These are phyloP conservation scores for Crocidura indochinensis DNA, from an alignment of 2,797 vertebrate species.

Conservation along the genomic window DNA sequence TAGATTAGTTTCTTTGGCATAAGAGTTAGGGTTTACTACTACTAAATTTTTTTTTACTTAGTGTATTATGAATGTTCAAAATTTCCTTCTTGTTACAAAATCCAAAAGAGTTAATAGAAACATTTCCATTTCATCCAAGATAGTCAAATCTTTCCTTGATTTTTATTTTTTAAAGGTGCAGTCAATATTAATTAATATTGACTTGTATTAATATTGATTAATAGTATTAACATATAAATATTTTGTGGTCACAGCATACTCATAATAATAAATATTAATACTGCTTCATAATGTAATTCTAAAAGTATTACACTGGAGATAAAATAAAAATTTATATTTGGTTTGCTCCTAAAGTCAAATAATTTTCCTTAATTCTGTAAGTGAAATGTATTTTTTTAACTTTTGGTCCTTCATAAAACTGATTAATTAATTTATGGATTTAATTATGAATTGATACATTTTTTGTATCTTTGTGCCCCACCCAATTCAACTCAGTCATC, in stretches of 20 bases:
- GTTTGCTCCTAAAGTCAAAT: constrained; percentile 43
- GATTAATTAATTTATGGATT: constrained; percentile 41
- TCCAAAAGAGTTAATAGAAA: constrained; percentile 23
- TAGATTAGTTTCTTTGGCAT: constrained; percentile 27
- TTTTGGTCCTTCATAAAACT: neutral
- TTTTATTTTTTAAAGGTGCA: constrained; percentile 60
- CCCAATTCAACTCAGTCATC: neutral
- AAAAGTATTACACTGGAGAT: constrained; percentile 55
- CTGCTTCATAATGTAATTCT: constrained; percentile 46
- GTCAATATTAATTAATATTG: constrained; percentile 51
- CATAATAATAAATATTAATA: constrained; percentile 62
- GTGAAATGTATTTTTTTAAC: constrained; percentile 32
- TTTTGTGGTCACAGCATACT: neutral
- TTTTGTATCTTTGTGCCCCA: neutral
- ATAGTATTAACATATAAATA: too few relatives aligned
- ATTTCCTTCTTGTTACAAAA: constrained; percentile 22
- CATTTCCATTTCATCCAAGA: constrained; percentile 1
- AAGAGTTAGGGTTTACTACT: neutral
- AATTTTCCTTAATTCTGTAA: constrained; percentile 56
- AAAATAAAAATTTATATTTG: constrained; percentile 53
- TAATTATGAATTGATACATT: constrained; percentile 55
- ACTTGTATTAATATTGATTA: too few relatives aligned
- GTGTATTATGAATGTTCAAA: constrained; percentile 8
- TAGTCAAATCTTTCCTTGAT: neutral
- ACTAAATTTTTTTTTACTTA: constrained; percentile 3